Evolutionary conservation across 1,140 invertebrate genomes (phyloP).

Genomic region (Heliconius nattereri): DNA sequence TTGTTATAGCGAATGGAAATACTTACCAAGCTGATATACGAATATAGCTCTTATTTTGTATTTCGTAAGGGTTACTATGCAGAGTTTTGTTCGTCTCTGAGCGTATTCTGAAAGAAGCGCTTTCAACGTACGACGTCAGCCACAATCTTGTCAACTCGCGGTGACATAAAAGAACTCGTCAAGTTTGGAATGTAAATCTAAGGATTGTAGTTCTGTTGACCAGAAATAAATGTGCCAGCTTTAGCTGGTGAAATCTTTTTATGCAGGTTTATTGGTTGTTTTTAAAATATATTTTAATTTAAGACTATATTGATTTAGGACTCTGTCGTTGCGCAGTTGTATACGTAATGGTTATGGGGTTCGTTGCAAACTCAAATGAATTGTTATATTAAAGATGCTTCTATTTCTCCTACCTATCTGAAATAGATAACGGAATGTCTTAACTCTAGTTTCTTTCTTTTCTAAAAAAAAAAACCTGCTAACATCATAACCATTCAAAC

Average conservation of each 20-base stretch:
- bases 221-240: not conserved
- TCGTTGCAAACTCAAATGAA: too few species aligned
- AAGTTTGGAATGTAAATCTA: slow-evolving; percentile 36
- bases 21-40: slow-evolving; percentile 15
- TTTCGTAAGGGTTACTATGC: slow-evolving; percentile 42
- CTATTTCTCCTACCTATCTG: too few species aligned
- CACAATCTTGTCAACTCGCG: slow-evolving; percentile 40
- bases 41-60: slow-evolving; percentile 34
- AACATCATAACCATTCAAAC: too few species aligned
- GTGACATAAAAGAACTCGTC: slow-evolving; percentile 42
- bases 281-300: not conserved
- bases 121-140: slow-evolving; percentile 37
- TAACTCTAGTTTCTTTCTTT: too few species aligned
- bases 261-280: not conserved
- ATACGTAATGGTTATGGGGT: too few species aligned
- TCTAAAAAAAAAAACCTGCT: too few species aligned
- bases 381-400: too few species aligned
- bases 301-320: too few species aligned
- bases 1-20: slow-evolving; percentile 36
- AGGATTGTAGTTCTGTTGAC: slow-evolving; percentile 17
- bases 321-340: too few species aligned
- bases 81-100: slow-evolving; percentile 16
- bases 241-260: not conserved
- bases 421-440: too few species aligned
- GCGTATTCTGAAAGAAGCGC: slow-evolving; percentile 36